Evolutionary conservation across 2,797 vertebrate genomes (phyloP).

Genomic region (Odontamblyopus lacepedii): DNA sequence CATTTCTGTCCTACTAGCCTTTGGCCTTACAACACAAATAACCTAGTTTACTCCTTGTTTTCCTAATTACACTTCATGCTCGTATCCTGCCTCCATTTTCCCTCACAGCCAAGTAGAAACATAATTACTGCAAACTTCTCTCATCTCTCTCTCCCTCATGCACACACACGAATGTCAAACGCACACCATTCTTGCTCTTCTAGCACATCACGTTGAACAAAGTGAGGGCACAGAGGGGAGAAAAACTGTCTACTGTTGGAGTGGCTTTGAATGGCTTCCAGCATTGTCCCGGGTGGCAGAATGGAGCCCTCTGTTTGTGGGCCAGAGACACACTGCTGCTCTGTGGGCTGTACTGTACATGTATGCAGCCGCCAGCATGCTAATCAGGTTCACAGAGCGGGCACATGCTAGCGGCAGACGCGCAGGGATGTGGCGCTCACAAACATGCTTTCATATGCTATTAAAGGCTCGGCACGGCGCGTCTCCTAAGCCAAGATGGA

Average conservation of each 20-base stretch:
- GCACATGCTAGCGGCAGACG: constrained; percentile 28
- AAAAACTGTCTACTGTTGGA: constrained; percentile 68
- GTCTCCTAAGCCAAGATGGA: constrained; percentile 23
- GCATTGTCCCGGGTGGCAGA: constrained; percentile 78
- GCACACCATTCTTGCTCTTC: constrained; percentile 35
- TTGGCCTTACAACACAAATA: constrained; percentile 24
- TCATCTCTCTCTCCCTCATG: constrained; percentile 22
- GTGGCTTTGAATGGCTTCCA: constrained; percentile 75
- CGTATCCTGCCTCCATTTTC: constrained; percentile 19
- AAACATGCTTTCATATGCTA: constrained; percentile 24
- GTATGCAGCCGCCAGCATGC: constrained; percentile 41
- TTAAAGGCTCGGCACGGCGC: constrained; percentile 31
- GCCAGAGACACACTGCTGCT: constrained; percentile 28
- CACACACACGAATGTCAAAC: constrained; percentile 19
- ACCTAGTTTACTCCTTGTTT: constrained; percentile 39
- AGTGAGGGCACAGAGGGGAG: constrained; percentile 41
- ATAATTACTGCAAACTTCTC: constrained; percentile 47
- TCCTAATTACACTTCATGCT: constrained; percentile 39
- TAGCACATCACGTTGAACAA: constrained; percentile 43
- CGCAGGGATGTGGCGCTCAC: constrained; percentile 32
- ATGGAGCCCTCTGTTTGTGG: constrained; percentile 75
- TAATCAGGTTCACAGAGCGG: constrained; percentile 57
- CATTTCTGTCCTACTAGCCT: constrained; percentile 17
- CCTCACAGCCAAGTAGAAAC: constrained; percentile 36
- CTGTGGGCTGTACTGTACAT: constrained; percentile 39